Percentiles rank a stretch among this genome's conserved stretches.
Conservation (phyloP, 2,113 vertebrate species). For the Elephantulus edwardii region DNA sequence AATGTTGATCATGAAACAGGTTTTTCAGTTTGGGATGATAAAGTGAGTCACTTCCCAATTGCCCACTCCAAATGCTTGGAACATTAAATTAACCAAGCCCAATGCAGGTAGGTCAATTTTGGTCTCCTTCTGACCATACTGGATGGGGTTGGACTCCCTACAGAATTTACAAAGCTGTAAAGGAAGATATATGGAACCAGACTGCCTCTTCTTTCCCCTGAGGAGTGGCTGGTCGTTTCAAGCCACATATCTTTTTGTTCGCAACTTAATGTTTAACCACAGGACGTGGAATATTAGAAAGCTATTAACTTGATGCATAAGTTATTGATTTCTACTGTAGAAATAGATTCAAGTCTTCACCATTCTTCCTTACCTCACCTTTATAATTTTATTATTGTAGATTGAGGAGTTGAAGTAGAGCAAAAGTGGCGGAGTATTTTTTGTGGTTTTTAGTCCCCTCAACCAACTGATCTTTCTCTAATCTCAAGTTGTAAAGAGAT, state of each 20-base stretch:
- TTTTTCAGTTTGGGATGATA: background rate
- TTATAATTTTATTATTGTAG: background rate
- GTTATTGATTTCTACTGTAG: background rate
- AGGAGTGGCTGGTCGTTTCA: no score
- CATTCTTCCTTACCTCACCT: background rate
- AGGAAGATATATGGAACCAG: no score
- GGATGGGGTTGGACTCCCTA: no score
- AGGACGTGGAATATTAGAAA: background rate
- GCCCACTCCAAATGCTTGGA: background rate
- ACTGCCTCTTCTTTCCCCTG: no score
- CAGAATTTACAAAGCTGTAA: no score
- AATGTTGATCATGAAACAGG: background rate
- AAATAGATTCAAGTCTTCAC: background rate
- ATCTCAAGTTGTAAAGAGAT: background rate
- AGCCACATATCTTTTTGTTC: no score
- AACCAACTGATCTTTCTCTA: background rate
- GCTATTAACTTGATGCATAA: background rate
- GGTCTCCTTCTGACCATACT: no score
- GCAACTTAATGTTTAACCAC: no score
- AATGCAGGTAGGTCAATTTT: no score
- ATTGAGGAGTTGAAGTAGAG: constrained; percentile 16
- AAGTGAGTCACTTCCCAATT: background rate
- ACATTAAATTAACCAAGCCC: no score
- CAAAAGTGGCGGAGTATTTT: background rate
- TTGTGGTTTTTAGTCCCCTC: no score